phyloP scores from a whole-genome alignment of 2,888 invertebrate species.

The Melanophora roralis region DNA sequence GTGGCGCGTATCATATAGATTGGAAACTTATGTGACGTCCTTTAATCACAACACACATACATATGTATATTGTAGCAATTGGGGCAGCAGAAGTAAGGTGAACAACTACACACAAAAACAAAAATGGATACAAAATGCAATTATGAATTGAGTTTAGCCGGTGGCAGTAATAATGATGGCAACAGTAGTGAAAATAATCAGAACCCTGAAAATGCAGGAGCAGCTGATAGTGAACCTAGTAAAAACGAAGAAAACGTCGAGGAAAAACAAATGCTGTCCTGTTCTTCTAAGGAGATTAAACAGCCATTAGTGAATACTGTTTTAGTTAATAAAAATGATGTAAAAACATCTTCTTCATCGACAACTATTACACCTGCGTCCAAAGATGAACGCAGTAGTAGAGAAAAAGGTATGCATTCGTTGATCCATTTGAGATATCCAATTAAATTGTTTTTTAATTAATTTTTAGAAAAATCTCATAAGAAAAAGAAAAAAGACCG shows the following conservation, averaged over 20 bases:
- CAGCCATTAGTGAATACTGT: neutral
- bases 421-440: neutral
- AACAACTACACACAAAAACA: conserved; percentile 33
- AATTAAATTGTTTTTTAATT: neutral
- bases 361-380: neutral
- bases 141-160: conserved; percentile 54
- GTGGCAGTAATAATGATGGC: conserved; percentile 36
- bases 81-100: conserved; percentile 24
- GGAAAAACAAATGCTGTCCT: conserved; percentile 10
- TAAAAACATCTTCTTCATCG: neutral
- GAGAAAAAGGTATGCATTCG: conserved; percentile 49
- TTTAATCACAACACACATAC: conserved; percentile 47
- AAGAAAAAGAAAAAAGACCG: conserved; percentile 76
- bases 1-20: conserved; percentile 59
- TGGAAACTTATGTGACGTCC: conserved; percentile 58
- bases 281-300: conserved; percentile 11
- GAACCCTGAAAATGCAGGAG: neutral
- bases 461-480: conserved; percentile 71
- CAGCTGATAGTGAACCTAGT: neutral
- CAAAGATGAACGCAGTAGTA: conserved; percentile 43
- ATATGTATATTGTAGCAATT: conserved; percentile 13
- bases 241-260: conserved; percentile 10
- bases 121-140: conserved; percentile 42
- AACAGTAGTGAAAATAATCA: conserved; percentile 7
- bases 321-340: neutral